Evolutionary conservation across 2,888 invertebrate species (phyloP), one percentile per base, ranked within the genome.

Genomic region (Adelphocoris suturalis): DNA sequence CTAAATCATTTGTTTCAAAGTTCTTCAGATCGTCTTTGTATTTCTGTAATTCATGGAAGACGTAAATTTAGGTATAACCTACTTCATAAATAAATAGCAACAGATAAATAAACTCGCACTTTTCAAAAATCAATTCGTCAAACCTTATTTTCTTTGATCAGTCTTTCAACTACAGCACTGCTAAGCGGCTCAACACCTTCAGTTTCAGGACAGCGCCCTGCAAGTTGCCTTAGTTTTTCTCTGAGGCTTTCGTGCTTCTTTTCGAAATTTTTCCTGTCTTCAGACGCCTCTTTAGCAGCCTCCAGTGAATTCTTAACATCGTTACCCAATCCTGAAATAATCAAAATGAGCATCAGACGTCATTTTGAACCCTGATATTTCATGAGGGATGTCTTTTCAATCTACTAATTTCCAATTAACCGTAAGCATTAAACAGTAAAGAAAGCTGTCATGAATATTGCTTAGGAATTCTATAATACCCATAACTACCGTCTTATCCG

Each of bases 81-180:
- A 37, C 37, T 37, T 37, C 37, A 37, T 37, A 37, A 37, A 4
- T 37, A 37, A 7, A 37, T 37, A 37, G 2, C 7, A 37, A n/a
- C n/a, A n/a, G n/a, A n/a, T n/a, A n/a, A n/a, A n/a, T 2, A 37
- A 4, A 37, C 7, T 7, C 2, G 37, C 37, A 4, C 3, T 37
- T 37, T 7, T 37, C 3, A 57, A 23, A 82, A 19, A 1, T 9
- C n/a, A 78, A 57, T 57, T 57, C 27, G 19, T 4, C 82, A 81
- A 84, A 90, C 91, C 47, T 91, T 91, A 47, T 91, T 90, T 46
- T 91, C 91, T n/a, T 81, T 85, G 80, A 90, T 91, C n/a, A 90
- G 90, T 27, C 96, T 96, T 92, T 98, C 97, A n/a, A 98, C 96
- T 92, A 96, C 97, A 16, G 95, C 93, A 0, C 97, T 96, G 93